Base-by-base conservation (phyloP, 1,140 invertebrate species). In the Pogonus chalceus region DNA sequence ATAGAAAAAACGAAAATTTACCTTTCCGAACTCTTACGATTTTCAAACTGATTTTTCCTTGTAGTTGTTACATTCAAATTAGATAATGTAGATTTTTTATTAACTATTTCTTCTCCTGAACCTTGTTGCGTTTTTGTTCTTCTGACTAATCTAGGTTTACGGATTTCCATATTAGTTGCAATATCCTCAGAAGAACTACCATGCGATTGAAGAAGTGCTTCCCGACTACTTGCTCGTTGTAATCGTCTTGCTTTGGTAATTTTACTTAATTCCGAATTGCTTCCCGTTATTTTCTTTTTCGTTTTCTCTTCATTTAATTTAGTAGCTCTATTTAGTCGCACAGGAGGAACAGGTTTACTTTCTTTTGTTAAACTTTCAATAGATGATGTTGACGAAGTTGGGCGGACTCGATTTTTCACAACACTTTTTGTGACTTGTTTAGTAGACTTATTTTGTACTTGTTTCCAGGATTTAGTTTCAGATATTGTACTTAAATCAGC, bases 161-260 rank as follows among this genome's bases (percentile, higher is more conserved):
- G 60, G 49, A 55, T 52, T 57, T 72, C 70, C 3, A 64, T 55
- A 24, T 67, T 67, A 2, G 62, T 59, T 4, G 65, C 57, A 14
- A 75, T 55, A 60, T 75, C 74, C 61, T 76, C 74, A 1, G 74
- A 76, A 12, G 73, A 75, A 63, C 72, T 74, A 16, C 70, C 70
- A 39, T 72, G 69, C 2, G 68, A 67, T 50, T 71, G 66, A 3
- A 71, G 57, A n/a, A 64, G 23, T 9, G 71, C 68, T 57, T 76
- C 74, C 53, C 74, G 66, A 58, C 72, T 74, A 54, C 63, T 74
- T 4, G 73, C 73, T 49, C 72, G 60, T 56, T 76, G 73, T 12
- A 76, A 58, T 39, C 74, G 58, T 54, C 73, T 62, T 12, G 72
- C 72, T 60, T 68, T 70, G 2, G 69, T 67, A 14, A 56, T 59